Percentiles rank a stretch among this genome's conserved stretches.
Evolutionary conservation across 1,140 invertebrate species (phyloP).

Genomic region (Tyrophagus putrescentiae): DNA sequence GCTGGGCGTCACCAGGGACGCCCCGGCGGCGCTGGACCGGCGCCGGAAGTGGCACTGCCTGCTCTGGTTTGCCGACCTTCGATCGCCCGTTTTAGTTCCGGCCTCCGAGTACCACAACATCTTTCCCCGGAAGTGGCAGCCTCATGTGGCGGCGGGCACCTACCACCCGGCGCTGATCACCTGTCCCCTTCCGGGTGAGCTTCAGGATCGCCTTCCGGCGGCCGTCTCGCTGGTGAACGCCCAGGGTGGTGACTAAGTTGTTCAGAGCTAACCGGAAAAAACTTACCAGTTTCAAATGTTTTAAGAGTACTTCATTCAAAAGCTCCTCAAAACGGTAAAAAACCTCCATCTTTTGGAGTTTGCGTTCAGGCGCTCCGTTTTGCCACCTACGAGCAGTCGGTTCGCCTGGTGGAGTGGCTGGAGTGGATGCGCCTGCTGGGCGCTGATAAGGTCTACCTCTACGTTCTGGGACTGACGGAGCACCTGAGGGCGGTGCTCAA

Average conservation of each 20-base stretch:
- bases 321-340: not conserved
- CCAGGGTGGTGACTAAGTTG: constrained; percentile 44
- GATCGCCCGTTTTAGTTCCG: constrained; percentile 58
- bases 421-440: constrained; percentile 47
- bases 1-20: not conserved
- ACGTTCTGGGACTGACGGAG: constrained; percentile 42
- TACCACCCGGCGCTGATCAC: constrained; percentile 78
- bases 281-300: too few relatives aligned
- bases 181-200: constrained; percentile 51
- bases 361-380: constrained; percentile 55
- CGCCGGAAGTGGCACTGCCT: constrained; percentile 42
- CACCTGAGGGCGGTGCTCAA: constrained; percentile 40
- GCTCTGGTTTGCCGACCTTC: constrained; percentile 70
- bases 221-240: constrained; percentile 67
- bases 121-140: constrained; percentile 74
- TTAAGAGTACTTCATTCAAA: too few relatives aligned
- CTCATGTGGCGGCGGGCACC: constrained; percentile 75
- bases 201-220: constrained; percentile 44
- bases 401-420: constrained; percentile 48
- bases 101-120: constrained; percentile 60
- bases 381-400: constrained; percentile 40
- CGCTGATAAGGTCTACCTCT: constrained; percentile 47
- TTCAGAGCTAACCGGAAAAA: too few relatives aligned
- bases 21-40: not conserved
- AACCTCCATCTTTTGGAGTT: constrained; percentile 39